Base-by-base conservation (phyloP, 1,140 invertebrate species). In the Heliconius congener region DNA sequence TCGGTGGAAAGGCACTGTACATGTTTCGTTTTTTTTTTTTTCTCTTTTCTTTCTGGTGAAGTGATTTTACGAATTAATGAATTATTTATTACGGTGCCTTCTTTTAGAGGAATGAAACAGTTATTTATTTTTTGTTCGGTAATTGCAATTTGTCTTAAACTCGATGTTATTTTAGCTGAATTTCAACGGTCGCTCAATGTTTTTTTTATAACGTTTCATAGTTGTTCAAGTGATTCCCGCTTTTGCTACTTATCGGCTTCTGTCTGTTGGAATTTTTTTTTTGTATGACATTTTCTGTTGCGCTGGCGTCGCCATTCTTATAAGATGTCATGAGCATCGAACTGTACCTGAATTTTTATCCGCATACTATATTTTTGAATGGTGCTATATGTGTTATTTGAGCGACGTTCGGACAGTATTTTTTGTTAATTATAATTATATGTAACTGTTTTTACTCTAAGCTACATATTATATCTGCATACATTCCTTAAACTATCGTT, bases 401-500 rank as follows among this genome's bases (percentile, higher is more conserved):
- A 57, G 66, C 74, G 71, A 57, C 37, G 18, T 60, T 73, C 60
- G 60, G 46, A 74, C 77, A 37, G 27, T 30, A 66, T 9, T 18
- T 66, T 66, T 9, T 16, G 27, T 66, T 66, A 66, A 23, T 23
- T 66, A 16, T 66, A 66, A 30, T 27, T 66, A 66, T 66, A 6
- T 66, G 5, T 66, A 66, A 66, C 9, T 37, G 34, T 37, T 30
- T 5, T 66, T 66, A 66, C 23, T 85, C 66, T 88, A 86, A 83
- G 82, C 81, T 83, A 82, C 85, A 80, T 82, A 82, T 84, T 83
- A 84, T 82, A 82, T 23, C 60, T 66, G 27, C 83, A 87, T 90
- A 84, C 89, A 89, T 89, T 79, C 80, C 82, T 92, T 88, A 88
- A 92, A 93, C 81, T 86, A 86, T 86, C 84, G 70, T 90, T 92